Conservation (phyloP, 2,797 vertebrate species). For the Falco cherrug region DNA sequence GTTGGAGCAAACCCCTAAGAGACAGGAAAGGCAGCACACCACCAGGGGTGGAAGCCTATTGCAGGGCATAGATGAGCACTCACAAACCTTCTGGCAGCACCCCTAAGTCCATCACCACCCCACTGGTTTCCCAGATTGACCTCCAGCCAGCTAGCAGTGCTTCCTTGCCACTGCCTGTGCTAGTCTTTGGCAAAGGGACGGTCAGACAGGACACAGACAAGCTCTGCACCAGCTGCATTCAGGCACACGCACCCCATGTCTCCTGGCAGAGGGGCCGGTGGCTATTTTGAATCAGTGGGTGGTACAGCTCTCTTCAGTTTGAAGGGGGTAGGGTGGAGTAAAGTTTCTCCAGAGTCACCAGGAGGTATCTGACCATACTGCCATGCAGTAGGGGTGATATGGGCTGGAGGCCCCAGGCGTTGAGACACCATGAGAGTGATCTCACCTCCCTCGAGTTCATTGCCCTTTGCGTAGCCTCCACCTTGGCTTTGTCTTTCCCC, state of each 20-base stretch:
- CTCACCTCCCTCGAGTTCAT: not conserved
- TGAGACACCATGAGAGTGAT: not conserved
- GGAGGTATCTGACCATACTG: not conserved
- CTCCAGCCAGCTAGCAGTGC: not conserved
- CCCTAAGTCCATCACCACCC: not conserved
- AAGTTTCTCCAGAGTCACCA: not conserved
- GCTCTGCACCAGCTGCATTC: not conserved
- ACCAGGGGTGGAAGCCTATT: not conserved
- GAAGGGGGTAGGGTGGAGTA: not conserved
- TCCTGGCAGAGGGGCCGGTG: not conserved
- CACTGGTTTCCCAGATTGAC: not conserved
- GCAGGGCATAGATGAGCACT: not conserved
- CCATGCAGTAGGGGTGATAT: not conserved
- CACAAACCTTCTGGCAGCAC: not conserved
- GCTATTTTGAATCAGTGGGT: not conserved
- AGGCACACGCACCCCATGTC: fast-evolving
- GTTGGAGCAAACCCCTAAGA: not conserved
- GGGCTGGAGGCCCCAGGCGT: not conserved
- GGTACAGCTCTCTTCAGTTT: not conserved
- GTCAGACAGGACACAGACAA: not conserved
- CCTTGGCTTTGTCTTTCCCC: not conserved
- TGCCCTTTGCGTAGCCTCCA: not conserved
- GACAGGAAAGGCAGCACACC: not conserved
- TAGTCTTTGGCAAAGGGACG: not conserved
- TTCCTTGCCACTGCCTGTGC: not conserved